Evolutionary conservation across 2,888 invertebrate genomes (phyloP).

Genomic region (Bursaphelenchus okinawaensis): DNA sequence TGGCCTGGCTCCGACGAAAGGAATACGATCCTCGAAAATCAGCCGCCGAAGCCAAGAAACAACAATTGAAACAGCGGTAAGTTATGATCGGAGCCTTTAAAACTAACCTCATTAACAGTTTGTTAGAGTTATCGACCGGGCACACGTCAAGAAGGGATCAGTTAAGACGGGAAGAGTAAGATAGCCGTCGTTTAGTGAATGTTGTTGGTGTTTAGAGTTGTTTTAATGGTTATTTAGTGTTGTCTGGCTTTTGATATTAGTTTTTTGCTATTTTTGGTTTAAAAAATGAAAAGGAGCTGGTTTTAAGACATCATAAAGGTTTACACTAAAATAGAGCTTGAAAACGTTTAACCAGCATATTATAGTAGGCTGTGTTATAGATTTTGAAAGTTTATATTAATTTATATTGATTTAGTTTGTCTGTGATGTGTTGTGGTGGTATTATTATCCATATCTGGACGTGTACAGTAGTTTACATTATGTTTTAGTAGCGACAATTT

Average conservation of each 20-base stretch:
- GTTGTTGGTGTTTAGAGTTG: too few species aligned
- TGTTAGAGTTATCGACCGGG: conserved; percentile 16
- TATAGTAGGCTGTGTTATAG: too few species aligned
- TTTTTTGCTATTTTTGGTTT: too few species aligned
- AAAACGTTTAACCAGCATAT: too few species aligned
- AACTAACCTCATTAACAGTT: conserved; percentile 8
- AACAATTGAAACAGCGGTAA: conserved; percentile 38
- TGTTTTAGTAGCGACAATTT: conserved; percentile 36
- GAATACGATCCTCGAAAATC: conserved; percentile 91
- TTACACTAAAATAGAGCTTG: too few species aligned
- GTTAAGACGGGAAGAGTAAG: not conserved
- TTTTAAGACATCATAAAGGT: too few species aligned
- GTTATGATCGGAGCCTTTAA: not conserved
- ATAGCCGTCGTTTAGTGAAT: not conserved
- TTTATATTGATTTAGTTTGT: too few species aligned
- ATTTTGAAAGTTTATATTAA: too few species aligned
- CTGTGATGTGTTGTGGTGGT: too few species aligned
- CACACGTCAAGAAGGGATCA: not conserved
- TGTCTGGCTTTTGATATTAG: not conserved
- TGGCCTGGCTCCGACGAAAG: conserved; percentile 90
- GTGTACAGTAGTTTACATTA: not conserved
- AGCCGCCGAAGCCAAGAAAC: conserved; percentile 65
- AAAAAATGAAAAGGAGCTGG: too few species aligned
- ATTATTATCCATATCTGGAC: too few species aligned
- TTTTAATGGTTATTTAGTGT: too few species aligned